Conservation (phyloP, 1,140 invertebrate species). For the Psix sp. region DNA sequence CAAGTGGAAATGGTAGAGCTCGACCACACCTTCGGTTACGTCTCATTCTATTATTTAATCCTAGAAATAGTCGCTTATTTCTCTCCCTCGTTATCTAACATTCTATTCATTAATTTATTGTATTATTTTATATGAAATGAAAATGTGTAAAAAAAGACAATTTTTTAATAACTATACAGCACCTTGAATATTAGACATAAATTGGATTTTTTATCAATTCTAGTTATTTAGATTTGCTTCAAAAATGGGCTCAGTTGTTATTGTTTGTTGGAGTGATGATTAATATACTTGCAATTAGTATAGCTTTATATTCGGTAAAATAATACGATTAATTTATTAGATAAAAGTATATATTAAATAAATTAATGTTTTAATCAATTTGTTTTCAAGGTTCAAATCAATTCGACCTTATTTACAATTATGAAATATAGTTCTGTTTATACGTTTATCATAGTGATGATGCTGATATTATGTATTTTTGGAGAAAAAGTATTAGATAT, state of each 20-base stretch:
- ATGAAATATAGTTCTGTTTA: constrained; percentile 19
- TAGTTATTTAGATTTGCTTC: constrained; percentile 25
- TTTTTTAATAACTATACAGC: too few species aligned
- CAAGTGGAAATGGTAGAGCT: too few species aligned
- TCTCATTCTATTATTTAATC: too few species aligned
- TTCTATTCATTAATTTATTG: too few species aligned
- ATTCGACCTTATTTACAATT: constrained; percentile 6
- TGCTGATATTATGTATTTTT: constrained; percentile 11
- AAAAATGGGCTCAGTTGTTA: constrained; percentile 20
- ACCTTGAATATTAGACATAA: too few species aligned
- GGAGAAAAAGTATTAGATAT: constrained; percentile 12
- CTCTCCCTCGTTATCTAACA: too few species aligned
- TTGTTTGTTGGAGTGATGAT: constrained; percentile 19
- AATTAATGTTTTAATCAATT: neutral
- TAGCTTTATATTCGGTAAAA: constrained; percentile 26
- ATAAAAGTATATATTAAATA: constrained; percentile 2
- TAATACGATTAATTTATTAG: neutral
- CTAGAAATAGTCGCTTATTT: too few species aligned
- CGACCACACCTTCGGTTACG: too few species aligned
- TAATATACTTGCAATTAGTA: constrained; percentile 19
- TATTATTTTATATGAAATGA: neutral
- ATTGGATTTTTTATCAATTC: too few species aligned
- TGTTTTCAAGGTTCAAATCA: constrained; percentile 1
- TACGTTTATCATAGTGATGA: constrained; percentile 14
- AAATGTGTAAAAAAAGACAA: constrained; percentile 4